A percentile compares a stretch with the other conserved stretches of the same genome.
phyloP scores from a whole-genome alignment of 2,113 vertebrate species.

The Hiodon alosoides region DNA sequence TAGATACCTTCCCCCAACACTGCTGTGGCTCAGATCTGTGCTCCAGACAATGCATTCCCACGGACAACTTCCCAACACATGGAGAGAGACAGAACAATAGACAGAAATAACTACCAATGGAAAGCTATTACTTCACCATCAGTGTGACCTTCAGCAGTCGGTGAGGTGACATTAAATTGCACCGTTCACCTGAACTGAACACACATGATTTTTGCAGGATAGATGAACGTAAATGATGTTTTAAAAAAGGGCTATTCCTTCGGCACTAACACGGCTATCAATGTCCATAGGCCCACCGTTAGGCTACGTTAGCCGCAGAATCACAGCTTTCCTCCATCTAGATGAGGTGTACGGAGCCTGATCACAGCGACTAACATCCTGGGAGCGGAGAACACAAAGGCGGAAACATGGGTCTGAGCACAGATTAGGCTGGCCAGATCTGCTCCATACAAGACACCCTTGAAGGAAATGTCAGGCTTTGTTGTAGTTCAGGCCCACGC shows the following conservation, averaged over 20 bases:
- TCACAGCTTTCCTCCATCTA: slow-evolving; percentile 38
- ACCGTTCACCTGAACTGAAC: too few relatives aligned
- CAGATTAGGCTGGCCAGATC: slow-evolving; percentile 52
- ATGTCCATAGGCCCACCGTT: background rate
- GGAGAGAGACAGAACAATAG: too few relatives aligned
- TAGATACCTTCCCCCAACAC: slow-evolving; percentile 52
- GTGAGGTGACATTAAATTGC: too few relatives aligned
- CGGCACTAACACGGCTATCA: too few relatives aligned
- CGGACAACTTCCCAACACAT: too few relatives aligned
- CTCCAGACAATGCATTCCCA: slow-evolving; percentile 51
- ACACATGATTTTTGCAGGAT: too few relatives aligned
- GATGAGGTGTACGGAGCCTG: slow-evolving; percentile 46
- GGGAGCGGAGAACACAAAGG: slow-evolving; percentile 52
- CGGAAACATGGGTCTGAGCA: slow-evolving; percentile 54
- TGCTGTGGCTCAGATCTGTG: slow-evolving; percentile 42
- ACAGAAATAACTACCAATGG: background rate
- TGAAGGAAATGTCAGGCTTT: slow-evolving; percentile 73
- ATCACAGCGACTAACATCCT: slow-evolving; percentile 60
- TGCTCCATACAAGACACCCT: slow-evolving; percentile 59
- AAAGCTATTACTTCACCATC: background rate
- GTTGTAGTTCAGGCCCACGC: slow-evolving; percentile 51
- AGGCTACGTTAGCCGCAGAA: slow-evolving; percentile 1
- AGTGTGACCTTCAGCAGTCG: slow-evolving; percentile 43
- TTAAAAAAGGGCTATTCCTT: background rate
- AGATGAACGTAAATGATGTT: too few relatives aligned